Evolutionary conservation across 1,140 invertebrate species (phyloP).

Genomic region (Galleria mellonella): DNA sequence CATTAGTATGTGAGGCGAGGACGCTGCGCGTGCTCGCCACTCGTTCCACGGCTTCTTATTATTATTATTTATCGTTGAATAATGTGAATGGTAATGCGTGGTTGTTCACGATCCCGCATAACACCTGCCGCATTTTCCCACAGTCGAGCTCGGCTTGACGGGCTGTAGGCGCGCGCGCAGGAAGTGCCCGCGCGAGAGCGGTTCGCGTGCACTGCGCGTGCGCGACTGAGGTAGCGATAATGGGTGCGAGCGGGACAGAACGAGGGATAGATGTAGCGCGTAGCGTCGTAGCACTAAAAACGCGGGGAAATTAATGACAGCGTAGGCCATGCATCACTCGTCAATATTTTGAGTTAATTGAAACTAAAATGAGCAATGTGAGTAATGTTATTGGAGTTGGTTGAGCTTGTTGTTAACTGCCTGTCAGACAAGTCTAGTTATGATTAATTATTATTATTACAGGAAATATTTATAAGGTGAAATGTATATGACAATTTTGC

Average conservation of each 20-base stretch:
- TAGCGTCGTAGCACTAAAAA: slow-evolving; percentile 42
- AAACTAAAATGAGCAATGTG: slow-evolving; percentile 14
- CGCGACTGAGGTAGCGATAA: slow-evolving; percentile 20
- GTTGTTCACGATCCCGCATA: slow-evolving; percentile 72
- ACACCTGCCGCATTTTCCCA: slow-evolving; percentile 73
- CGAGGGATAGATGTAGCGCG: slow-evolving; percentile 40
- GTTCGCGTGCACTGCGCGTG: slow-evolving; percentile 57
- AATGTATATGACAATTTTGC: too few species aligned
- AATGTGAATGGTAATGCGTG: slow-evolving; percentile 73
- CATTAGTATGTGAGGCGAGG: slow-evolving; percentile 58
- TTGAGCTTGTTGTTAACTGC: too few species aligned
- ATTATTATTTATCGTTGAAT: slow-evolving; percentile 74
- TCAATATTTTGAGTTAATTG: slow-evolving; percentile 24
- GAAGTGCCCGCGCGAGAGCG: slow-evolving; percentile 51
- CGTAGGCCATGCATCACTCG: slow-evolving; percentile 7
- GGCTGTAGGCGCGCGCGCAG: slow-evolving; percentile 52
- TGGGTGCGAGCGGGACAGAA: slow-evolving; percentile 23
- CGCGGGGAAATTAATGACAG: slow-evolving; percentile 20
- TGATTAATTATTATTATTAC: too few species aligned
- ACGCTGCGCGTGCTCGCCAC: slow-evolving; percentile 67
- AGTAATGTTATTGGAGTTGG: neutral
- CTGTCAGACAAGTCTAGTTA: too few species aligned
- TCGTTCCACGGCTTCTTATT: slow-evolving; percentile 70
- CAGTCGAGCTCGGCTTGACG: slow-evolving; percentile 47
- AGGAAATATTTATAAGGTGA: too few species aligned